Conservation (phyloP, 2,888 invertebrate genomes). For the Listrodromus nycthemerus region DNA sequence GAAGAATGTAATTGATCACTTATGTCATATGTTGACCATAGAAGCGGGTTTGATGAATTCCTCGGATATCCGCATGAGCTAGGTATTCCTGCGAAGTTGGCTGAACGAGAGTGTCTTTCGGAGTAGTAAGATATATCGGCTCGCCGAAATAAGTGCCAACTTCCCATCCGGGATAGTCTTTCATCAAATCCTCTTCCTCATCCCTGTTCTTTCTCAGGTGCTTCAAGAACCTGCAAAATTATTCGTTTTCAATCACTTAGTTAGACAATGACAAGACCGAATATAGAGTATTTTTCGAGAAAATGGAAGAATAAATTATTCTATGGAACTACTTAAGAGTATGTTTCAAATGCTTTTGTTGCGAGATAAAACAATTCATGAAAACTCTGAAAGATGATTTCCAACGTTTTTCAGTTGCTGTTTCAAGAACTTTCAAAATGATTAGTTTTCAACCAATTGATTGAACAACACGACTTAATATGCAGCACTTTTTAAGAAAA, state of each 20-base stretch:
- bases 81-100: constrained; percentile 90
- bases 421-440: constrained; percentile 86
- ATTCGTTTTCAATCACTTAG: neutral
- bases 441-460: neutral
- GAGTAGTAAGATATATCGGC: constrained; percentile 87
- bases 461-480: neutral
- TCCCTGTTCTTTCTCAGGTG: constrained; percentile 92
- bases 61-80: constrained; percentile 85
- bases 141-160: constrained; percentile 95
- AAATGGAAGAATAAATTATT: neutral
- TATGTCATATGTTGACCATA: constrained; percentile 26
- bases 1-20: constrained; percentile 1
- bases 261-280: neutral
- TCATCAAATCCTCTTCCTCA: constrained; percentile 94
- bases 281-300: neutral
- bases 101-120: constrained; percentile 87
- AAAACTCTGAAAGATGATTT: too few species aligned
- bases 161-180: constrained; percentile 95
- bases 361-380: neutral
- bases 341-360: neutral
- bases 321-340: too few species aligned
- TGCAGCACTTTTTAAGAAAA: neutral
- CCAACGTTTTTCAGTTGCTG: constrained; percentile 87
- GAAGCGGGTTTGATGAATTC: neutral
- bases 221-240: constrained; percentile 87